A percentile compares a stretch with the other conserved stretches of the same genome.
Evolutionary conservation across 2,113 vertebrate species (phyloP).

Genomic region (Dicentrarchus labrax): DNA sequence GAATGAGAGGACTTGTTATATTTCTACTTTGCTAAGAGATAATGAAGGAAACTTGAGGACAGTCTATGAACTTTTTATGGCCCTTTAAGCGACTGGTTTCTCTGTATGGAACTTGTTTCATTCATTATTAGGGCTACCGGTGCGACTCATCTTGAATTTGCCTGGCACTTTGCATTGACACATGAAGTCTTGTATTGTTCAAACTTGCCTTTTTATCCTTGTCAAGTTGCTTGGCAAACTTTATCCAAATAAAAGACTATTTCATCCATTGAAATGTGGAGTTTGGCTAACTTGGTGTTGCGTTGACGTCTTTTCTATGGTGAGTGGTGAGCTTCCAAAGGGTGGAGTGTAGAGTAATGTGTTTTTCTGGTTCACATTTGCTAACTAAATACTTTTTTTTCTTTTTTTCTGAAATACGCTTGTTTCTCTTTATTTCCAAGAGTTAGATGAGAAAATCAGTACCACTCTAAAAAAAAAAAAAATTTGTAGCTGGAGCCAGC

Average conservation of each 20-base stretch:
- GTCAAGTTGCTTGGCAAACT: constrained; percentile 74
- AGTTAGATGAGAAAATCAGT: background rate
- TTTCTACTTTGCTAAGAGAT: constrained; percentile 70
- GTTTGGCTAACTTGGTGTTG: constrained; percentile 18
- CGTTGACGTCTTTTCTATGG: background rate
- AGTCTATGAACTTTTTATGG: constrained; percentile 46
- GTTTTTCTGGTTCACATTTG: background rate
- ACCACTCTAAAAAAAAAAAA: background rate
- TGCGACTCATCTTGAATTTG: constrained; percentile 53
- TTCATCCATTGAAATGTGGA: constrained; percentile 51
- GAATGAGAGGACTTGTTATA: constrained; percentile 59
- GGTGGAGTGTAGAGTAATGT: background rate
- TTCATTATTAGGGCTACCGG: constrained; percentile 48
- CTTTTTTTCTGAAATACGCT: background rate
- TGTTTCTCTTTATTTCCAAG: background rate
- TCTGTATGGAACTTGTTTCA: constrained; percentile 53
- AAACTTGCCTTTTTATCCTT: constrained; percentile 76
- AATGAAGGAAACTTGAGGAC: constrained; percentile 8
- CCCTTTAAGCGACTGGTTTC: constrained; percentile 70
- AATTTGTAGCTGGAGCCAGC: background rate
- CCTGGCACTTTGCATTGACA: constrained; percentile 68
- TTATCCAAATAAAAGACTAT: constrained; percentile 73
- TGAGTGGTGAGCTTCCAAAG: no score
- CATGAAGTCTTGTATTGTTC: constrained; percentile 69
- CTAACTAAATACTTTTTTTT: background rate